Evolutionary conservation across 1,140 invertebrate genomes (phyloP).

Genomic region (Cotesia glomerata): DNA sequence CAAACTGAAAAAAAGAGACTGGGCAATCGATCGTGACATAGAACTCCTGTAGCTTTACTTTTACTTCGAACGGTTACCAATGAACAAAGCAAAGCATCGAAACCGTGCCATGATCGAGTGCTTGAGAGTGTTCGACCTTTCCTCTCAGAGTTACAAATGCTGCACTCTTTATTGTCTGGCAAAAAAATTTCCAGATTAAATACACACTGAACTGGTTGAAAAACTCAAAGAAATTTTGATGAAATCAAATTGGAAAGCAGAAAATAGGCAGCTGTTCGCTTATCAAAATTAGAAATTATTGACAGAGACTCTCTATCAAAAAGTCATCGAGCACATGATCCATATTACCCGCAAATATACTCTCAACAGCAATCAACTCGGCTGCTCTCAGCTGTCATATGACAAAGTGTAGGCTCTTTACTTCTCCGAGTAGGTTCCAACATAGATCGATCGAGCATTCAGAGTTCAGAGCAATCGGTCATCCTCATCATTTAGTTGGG

Average conservation of each 20-base stretch:
- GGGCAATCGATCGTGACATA: constrained; percentile 6
- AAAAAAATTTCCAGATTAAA: too few species aligned
- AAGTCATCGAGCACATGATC: too few species aligned
- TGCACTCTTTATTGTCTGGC: too few species aligned
- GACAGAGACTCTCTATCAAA: too few species aligned
- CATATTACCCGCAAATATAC: not conserved
- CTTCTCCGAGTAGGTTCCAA: not conserved
- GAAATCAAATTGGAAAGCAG: too few species aligned
- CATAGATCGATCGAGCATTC: not conserved
- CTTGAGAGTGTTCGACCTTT: not conserved
- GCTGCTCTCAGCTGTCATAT: not conserved
- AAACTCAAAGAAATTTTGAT: too few species aligned
- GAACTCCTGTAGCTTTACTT: not conserved
- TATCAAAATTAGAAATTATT: too few species aligned
- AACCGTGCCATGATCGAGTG: constrained; percentile 3
- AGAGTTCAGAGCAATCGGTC: not conserved
- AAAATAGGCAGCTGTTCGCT: too few species aligned
- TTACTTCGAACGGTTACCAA: not conserved
- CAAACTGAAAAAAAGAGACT: too few species aligned
- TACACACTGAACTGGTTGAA: too few species aligned
- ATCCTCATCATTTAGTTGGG: not conserved
- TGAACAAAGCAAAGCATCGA: not conserved
- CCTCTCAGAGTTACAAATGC: not conserved
- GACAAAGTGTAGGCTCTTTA: not conserved
- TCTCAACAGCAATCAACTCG: not conserved